A percentile compares a stretch with the other conserved stretches of the same genome.
Evolutionary conservation across 2,797 vertebrate species (phyloP).

Genomic region (Lithobates sylvaticus): DNA sequence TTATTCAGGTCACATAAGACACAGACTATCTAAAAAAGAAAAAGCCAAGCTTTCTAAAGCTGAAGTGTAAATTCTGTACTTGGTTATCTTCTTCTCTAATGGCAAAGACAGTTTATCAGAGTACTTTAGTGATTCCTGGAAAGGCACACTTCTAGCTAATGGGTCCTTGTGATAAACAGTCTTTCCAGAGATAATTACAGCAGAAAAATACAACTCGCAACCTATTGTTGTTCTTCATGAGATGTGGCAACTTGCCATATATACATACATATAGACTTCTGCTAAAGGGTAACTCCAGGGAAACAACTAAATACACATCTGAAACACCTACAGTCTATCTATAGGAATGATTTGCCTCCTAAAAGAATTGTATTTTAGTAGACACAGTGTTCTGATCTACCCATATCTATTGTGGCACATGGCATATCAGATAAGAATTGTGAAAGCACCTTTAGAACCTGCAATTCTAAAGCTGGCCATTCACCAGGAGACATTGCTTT

Average conservation of each 20-base stretch:
- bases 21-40: neutral
- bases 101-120: neutral
- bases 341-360: no score
- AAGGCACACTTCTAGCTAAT: slow-evolving; percentile 8
- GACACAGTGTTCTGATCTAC: no score
- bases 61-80: neutral
- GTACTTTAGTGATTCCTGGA: neutral
- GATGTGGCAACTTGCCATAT: neutral
- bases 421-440: no score
- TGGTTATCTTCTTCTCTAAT: neutral
- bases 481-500: no score
- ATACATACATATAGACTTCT: neutral
- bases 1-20: neutral
- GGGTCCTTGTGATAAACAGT: slow-evolving; percentile 1
- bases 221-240: neutral
- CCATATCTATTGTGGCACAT: no score
- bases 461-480: no score
- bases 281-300: no score
- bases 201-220: neutral
- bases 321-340: no score
- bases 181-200: slow-evolving; percentile 6
- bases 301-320: no score
- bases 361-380: no score
- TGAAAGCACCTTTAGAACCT: no score
- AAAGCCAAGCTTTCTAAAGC: neutral